A percentile compares a stretch with the other conserved stretches of the same genome.
phyloP scores from a whole-genome alignment of 1,140 invertebrate species.

The Drosophila santomea region DNA sequence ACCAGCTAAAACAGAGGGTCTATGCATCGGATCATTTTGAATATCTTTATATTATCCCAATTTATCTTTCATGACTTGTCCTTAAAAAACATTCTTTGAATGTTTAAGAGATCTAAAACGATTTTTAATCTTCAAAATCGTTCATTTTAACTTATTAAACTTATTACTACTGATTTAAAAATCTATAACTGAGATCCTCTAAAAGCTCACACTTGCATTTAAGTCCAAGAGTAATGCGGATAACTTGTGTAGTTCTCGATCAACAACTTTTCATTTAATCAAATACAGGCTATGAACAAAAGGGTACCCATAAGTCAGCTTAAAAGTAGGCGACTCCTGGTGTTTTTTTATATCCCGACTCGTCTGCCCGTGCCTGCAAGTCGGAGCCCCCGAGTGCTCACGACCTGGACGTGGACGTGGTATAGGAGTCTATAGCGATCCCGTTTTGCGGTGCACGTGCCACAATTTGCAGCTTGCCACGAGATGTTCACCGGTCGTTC shows the following conservation, averaged over 20 bases:
- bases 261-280: neutral
- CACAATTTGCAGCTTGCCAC: slow-evolving; percentile 78
- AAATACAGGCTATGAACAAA: too few relatives aligned
- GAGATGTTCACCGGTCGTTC: slow-evolving; percentile 46
- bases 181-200: too few relatives aligned
- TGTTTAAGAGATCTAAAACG: too few relatives aligned
- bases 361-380: slow-evolving; percentile 24
- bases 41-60: neutral
- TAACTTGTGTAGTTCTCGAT: neutral
- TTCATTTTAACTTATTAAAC: too few relatives aligned
- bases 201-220: too few relatives aligned
- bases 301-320: neutral
- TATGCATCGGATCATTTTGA: too few relatives aligned
- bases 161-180: too few relatives aligned
- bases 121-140: too few relatives aligned
- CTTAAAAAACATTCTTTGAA: too few relatives aligned
- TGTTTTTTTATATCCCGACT: slow-evolving; percentile 11
- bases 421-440: slow-evolving; percentile 17
- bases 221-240: too few relatives aligned
- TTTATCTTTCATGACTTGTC: neutral
- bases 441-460: slow-evolving; percentile 66
- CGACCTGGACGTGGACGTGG: slow-evolving; percentile 49
- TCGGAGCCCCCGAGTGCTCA: slow-evolving; percentile 60
- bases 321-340: neutral
- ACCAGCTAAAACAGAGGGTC: neutral